Conservation (phyloP, 2,113 vertebrate genomes). For the Furnarius figulus region DNA sequence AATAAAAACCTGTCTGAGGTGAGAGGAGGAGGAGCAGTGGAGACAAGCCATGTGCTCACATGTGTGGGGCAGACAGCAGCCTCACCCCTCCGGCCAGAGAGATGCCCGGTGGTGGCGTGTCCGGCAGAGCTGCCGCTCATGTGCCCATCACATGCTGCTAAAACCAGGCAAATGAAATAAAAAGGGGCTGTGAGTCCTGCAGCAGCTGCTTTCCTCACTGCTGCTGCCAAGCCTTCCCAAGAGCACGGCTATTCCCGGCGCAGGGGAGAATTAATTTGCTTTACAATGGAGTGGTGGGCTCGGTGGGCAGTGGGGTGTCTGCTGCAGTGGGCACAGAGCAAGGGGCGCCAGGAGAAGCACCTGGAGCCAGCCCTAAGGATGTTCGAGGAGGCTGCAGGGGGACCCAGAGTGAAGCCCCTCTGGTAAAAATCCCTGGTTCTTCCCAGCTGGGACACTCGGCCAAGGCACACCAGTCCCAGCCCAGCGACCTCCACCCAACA, state of each 20-base stretch:
- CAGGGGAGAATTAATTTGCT: conserved; percentile 1
- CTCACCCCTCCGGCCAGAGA: fast-evolving
- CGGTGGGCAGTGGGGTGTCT: not conserved
- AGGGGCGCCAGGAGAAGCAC: not conserved
- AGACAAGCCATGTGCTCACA: not conserved
- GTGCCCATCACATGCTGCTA: not conserved
- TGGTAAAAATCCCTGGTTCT: not conserved
- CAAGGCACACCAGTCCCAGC: fast-evolving
- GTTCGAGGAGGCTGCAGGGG: not conserved
- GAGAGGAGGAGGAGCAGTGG: not conserved
- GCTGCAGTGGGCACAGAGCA: fast-evolving
- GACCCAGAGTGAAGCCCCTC: not conserved
- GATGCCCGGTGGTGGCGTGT: not conserved
- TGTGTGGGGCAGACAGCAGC: fast-evolving
- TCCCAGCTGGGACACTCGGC: fast-evolving
- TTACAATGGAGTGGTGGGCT: not conserved
- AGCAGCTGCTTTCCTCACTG: conserved; percentile 37
- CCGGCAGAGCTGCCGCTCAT: fast-evolving
- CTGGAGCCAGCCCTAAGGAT: not conserved
- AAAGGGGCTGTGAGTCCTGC: not conserved
- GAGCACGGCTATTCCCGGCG: not conserved
- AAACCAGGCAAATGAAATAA: not conserved
- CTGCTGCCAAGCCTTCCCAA: not conserved
- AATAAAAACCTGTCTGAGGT: not conserved
- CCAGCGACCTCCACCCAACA: fast-evolving